These are phyloP conservation scores for Crematogaster levior DNA, from an alignment of 2,888 invertebrate genomes.

Conservation along the genomic window DNA sequence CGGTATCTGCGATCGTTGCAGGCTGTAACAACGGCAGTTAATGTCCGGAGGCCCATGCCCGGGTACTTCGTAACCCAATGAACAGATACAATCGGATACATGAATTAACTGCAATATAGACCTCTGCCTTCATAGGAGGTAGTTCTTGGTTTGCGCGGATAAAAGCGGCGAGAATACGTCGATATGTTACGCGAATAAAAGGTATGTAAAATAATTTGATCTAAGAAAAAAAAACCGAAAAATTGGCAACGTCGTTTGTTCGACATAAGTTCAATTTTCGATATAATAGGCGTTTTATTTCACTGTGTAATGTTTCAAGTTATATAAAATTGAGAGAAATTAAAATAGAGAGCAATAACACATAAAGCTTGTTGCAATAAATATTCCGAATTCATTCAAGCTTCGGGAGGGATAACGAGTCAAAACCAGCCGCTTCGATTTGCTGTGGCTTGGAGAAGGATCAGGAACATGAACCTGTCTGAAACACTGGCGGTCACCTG, in stretches of 20 bases:
- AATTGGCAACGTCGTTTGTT: background rate
- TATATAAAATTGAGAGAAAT: background rate
- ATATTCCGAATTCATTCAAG: slow-evolving; percentile 16
- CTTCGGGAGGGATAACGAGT: slow-evolving; percentile 8
- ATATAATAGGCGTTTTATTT: background rate
- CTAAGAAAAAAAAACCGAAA: background rate
- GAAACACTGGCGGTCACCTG: slow-evolving; percentile 74
- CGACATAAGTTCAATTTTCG: background rate
- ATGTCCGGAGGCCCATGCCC: slow-evolving; percentile 83
- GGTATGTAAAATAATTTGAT: background rate
- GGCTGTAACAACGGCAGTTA: slow-evolving; percentile 84
- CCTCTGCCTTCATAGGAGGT: slow-evolving; percentile 74
- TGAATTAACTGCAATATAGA: slow-evolving; percentile 84
- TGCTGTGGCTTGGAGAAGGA: slow-evolving; percentile 63
- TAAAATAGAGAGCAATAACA: background rate
- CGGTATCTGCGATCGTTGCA: slow-evolving; percentile 83
- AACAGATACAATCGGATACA: slow-evolving; percentile 84
- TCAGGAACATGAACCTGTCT: slow-evolving; percentile 75
- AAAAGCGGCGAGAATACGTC: slow-evolving; percentile 45
- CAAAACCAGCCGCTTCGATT: slow-evolving; percentile 62
- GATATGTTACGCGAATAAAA: background rate
- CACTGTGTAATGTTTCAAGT: background rate
- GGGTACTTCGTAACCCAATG: slow-evolving; percentile 83
- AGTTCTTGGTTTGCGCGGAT: slow-evolving; percentile 54
- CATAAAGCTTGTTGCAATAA: slow-evolving; percentile 14